Evolutionary conservation across 2,797 vertebrate genomes (phyloP).

Genomic region (Sebastes iracundus): DNA sequence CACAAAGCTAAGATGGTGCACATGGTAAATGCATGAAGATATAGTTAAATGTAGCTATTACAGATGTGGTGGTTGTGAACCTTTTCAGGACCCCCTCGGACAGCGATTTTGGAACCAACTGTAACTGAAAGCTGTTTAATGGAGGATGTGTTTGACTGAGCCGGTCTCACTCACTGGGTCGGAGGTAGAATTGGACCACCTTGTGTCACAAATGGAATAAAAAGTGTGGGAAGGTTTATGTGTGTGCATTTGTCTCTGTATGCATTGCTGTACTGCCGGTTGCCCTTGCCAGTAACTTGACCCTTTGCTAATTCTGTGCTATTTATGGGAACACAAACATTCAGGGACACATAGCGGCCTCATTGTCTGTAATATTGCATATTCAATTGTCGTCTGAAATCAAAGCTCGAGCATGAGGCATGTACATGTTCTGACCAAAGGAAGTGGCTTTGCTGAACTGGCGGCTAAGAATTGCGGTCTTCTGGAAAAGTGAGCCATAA

Average conservation of each 20-base stretch:
- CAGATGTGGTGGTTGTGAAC: background rate
- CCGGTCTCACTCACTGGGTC: background rate
- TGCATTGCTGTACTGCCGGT: background rate
- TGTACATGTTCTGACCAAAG: conserved; percentile 31
- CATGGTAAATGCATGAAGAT: background rate
- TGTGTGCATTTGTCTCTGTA: background rate
- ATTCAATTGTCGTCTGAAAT: conserved; percentile 28
- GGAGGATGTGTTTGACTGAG: background rate
- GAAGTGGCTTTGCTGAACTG: conserved; percentile 38
- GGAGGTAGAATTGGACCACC: background rate
- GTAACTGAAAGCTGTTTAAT: conserved; percentile 1
- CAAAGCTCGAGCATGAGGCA: conserved; percentile 4
- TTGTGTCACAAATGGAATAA: background rate
- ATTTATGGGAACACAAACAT: conserved; percentile 8
- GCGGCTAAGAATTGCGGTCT: conserved; percentile 20
- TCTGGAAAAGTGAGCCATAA: conserved; percentile 8
- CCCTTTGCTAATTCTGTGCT: conserved; percentile 5
- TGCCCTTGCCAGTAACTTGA: conserved; percentile 21
- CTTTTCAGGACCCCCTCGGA: background rate
- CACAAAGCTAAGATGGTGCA: background rate
- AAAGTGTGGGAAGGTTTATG: background rate
- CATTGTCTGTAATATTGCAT: background rate
- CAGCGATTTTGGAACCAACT: background rate
- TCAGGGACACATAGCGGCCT: background rate
- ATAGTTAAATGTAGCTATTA: background rate